phyloP scores from a whole-genome alignment of 2,113 vertebrate genomes.

The Helogale parvula region DNA sequence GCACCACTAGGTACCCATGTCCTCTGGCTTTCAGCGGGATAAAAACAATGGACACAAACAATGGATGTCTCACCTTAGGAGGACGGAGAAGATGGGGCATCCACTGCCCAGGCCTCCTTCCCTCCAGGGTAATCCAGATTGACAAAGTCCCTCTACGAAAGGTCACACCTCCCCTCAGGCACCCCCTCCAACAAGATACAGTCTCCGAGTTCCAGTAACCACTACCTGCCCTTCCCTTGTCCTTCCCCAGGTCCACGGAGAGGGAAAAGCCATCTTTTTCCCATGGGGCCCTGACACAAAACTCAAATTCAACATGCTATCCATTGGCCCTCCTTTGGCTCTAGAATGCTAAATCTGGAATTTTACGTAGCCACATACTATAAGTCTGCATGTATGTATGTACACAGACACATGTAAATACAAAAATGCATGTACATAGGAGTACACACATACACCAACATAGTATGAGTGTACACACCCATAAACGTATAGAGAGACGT shows the following conservation, averaged over 20 bases:
- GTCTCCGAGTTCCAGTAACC: neutral
- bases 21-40: neutral
- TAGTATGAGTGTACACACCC: neutral
- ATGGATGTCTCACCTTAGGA: neutral
- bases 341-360: slow-evolving; percentile 59
- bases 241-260: neutral
- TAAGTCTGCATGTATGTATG: neutral
- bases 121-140: neutral
- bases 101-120: neutral
- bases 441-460: neutral
- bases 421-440: neutral
- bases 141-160: neutral
- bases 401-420: neutral
- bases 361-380: neutral
- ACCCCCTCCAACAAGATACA: neutral
- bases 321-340: slow-evolving; percentile 50
- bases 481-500: neutral
- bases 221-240: fast-evolving
- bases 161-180: neutral
- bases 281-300: neutral
- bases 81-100: neutral
- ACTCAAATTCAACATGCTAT: neutral
- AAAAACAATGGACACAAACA: neutral
- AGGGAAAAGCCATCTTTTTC: neutral
- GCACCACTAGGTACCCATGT: no score